A percentile compares a stretch with the other conserved stretches of the same genome.
Evolutionary conservation across 2,888 invertebrate genomes (phyloP).

Genomic region (Nudaria mundana): DNA sequence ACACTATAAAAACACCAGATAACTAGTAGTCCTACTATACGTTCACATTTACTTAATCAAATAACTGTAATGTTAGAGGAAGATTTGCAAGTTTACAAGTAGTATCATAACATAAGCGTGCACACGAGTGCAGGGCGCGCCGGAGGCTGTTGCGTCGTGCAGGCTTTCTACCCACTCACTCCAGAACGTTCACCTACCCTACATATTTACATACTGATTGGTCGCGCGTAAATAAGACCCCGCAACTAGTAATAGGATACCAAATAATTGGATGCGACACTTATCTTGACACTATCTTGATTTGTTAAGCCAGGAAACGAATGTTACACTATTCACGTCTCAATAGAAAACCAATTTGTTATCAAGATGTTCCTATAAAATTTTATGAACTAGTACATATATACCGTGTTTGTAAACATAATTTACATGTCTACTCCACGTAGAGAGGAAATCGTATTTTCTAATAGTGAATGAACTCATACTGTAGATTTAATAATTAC

Average conservation of each 20-base stretch:
- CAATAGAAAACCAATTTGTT: conserved; percentile 51
- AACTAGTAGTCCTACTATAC: too few species aligned
- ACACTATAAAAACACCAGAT: conserved; percentile 15
- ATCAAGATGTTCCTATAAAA: conserved; percentile 57
- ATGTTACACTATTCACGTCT: conserved; percentile 47
- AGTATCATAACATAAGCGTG: conserved; percentile 48
- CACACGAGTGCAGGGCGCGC: conserved; percentile 66
- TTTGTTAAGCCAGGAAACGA: conserved; percentile 52
- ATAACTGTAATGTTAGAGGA: conserved; percentile 28
- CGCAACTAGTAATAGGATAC: conserved; percentile 63
- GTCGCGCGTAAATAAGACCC: conserved; percentile 63
- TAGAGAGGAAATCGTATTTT: too few species aligned
- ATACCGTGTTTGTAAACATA: too few species aligned
- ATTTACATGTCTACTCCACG: too few species aligned
- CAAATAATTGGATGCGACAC: conserved; percentile 52
- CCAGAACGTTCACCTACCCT: conserved; percentile 75
- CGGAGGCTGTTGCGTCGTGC: conserved; percentile 59
- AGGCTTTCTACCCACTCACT: conserved; percentile 65
- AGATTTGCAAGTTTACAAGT: conserved; percentile 36
- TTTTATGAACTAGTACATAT: too few species aligned
- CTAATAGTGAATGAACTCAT: too few species aligned
- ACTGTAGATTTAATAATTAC: too few species aligned
- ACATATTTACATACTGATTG: conserved; percentile 79
- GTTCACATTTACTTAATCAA: conserved; percentile 22
- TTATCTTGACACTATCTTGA: conserved; percentile 68